Base-by-base conservation (phyloP, 2,888 invertebrate species). In the Emmelina monodactyla region DNA sequence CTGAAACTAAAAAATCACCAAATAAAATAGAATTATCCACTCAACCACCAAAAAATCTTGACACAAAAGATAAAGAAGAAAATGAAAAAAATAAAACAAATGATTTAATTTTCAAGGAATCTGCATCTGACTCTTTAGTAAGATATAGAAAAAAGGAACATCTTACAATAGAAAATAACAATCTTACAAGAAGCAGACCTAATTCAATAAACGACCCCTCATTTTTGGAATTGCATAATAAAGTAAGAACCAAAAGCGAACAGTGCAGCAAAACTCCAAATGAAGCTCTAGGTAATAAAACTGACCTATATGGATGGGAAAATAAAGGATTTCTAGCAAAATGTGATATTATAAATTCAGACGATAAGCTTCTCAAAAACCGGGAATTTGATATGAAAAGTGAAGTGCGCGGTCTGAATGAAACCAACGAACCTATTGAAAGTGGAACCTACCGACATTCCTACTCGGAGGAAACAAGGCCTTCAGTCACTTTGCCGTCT, bases 291-390 rank as follows among this genome's bases (percentile, higher is more conserved):
- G 69, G 49, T 12, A 76, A 79, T 51, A 76, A 71, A 66, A 80
- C 78, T 31, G 81, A 81, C 53, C 51, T 61, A 34, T 81, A 79
- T 47, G 81, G 80, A 32, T 81, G 80, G 80, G 80, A 80, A 62
- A 80, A 81, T 43, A 81, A 79, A 62, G 81, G 75, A 1, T 81
- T 81, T 52, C 50, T 71, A 35, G 75, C 62, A 11, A 78, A 73
- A 53, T 62, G 62, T 48, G 66, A 67, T 37, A 60, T 53, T 37
- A 64, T 63, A 49, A 55, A 37, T 32, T 49, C 46, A 40, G 38
- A 58, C 38, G 58, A 56, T 14, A 65, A 60, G 41, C 44, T 52
- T 22, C 61, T 55, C 25, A 51, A 46, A 31, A 53, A 46, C 31
- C 51, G 50, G 37, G 56, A 61, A 34, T 58, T 54, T 31, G 54